Evolutionary conservation across 2,888 invertebrate genomes (phyloP).

Genomic region (Chirona hameri): DNA sequence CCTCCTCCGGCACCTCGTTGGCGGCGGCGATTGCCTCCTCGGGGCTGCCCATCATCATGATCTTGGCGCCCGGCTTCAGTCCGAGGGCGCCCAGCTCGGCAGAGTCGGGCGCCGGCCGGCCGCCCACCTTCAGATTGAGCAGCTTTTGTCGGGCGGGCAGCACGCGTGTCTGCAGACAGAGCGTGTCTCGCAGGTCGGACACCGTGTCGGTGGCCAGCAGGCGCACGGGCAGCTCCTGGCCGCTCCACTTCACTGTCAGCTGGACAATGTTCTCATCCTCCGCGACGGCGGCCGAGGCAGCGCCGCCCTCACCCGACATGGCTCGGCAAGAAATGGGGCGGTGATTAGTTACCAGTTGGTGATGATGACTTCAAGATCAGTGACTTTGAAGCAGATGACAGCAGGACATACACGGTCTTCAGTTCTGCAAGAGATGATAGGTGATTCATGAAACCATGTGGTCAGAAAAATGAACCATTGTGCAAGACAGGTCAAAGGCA

Average conservation of each 20-base stretch:
- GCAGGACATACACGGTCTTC: too few species aligned
- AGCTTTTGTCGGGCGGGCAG: slow-evolving; percentile 90
- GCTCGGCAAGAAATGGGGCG: not conserved
- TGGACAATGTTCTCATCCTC: not conserved
- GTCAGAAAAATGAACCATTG: too few species aligned
- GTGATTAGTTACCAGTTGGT: too few species aligned
- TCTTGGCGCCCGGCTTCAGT: slow-evolving; percentile 52
- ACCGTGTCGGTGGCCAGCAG: slow-evolving; percentile 74
- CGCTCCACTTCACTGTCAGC: slow-evolving; percentile 86
- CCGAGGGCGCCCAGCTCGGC: slow-evolving; percentile 29
- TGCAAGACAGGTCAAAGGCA: too few species aligned
- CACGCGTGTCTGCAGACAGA: slow-evolving; percentile 83
- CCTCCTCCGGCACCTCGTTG: slow-evolving; percentile 70
- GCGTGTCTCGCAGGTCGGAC: slow-evolving; percentile 71
- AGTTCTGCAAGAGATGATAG: too few species aligned
- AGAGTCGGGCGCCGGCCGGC: slow-evolving; percentile 50
- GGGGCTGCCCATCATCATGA: slow-evolving; percentile 96
- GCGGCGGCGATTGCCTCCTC: slow-evolving; percentile 88
- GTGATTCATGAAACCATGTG: too few species aligned
- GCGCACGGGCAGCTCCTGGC: slow-evolving; percentile 76
- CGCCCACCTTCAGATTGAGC: slow-evolving; percentile 86
- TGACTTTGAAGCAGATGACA: too few species aligned
- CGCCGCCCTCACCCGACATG: not conserved
- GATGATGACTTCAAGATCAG: too few species aligned
- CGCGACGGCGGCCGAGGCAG: not conserved